A percentile compares a stretch with the other conserved stretches of the same genome.
Conservation (phyloP, 2,113 vertebrate genomes). For the Cisticola juncidis region DNA sequence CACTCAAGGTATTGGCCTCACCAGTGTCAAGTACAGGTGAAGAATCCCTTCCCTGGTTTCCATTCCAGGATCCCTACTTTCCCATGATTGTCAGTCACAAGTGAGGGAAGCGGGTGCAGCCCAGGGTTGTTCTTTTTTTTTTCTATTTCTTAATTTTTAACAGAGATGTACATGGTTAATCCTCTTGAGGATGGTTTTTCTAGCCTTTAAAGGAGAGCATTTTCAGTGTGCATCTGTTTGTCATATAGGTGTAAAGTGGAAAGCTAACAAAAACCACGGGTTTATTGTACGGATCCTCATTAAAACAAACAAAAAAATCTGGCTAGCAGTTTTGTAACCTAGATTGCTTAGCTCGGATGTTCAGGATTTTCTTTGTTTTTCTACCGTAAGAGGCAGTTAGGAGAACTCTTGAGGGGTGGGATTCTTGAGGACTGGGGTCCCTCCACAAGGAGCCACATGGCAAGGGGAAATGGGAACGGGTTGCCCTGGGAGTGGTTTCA, state of each 20-base stretch:
- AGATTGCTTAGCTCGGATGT: background rate
- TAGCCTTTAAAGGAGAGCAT: background rate
- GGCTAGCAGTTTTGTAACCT: background rate
- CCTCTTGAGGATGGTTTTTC: background rate
- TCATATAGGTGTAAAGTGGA: background rate
- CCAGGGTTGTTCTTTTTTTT: fast-evolving
- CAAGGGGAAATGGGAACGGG: background rate
- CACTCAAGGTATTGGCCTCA: background rate
- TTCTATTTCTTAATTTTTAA: background rate
- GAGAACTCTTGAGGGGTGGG: background rate
- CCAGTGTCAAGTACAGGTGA: background rate
- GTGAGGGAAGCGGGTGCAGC: background rate
- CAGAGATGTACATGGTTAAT: background rate
- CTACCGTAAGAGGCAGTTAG: background rate
- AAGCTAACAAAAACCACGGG: fast-evolving
- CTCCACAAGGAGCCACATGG: background rate
- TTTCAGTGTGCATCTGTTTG: background rate
- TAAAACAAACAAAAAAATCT: background rate
- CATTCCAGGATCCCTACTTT: background rate
- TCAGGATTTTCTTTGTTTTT: background rate
- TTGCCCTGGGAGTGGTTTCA: background rate
- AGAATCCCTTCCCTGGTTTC: background rate
- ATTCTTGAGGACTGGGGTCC: too few species aligned
- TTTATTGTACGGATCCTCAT: background rate
- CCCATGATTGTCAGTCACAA: background rate